These are phyloP conservation scores for Hucho hucho DNA, from an alignment of 2,113 vertebrate genomes.

Conservation along the genomic window DNA sequence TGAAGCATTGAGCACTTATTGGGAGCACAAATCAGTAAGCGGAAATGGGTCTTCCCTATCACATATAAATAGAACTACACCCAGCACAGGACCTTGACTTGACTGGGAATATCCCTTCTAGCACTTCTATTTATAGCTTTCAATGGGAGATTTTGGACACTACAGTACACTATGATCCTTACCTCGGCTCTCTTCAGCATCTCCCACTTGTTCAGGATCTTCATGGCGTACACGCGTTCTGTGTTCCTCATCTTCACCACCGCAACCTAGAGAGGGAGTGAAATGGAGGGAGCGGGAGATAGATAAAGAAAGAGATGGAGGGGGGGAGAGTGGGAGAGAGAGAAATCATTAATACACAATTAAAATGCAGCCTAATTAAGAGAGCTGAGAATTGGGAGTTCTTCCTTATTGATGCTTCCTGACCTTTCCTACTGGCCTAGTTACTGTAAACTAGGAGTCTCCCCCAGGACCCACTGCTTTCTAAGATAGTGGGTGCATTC, in stretches of 20 bases:
- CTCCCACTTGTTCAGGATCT: conserved; percentile 99
- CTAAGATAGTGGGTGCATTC: conserved; percentile 17
- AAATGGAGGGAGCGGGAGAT: not conserved
- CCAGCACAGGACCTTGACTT: too few relatives aligned
- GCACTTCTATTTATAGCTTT: not conserved
- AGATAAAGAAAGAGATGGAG: not conserved
- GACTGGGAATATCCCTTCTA: too few relatives aligned
- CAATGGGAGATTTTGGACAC: too few relatives aligned
- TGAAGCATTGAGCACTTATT: too few relatives aligned
- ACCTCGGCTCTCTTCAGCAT: conserved; percentile 98
- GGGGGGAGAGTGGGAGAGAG: not conserved
- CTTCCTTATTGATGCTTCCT: conserved; percentile 17
- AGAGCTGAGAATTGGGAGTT: not conserved
- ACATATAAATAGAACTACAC: too few relatives aligned
- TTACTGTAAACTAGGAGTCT: conserved; percentile 5
- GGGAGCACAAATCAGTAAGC: too few relatives aligned
- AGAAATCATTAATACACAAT: not conserved
- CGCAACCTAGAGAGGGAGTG: conserved; percentile 75
- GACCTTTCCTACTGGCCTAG: conserved; percentile 21
- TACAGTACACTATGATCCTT: conserved; percentile 29
- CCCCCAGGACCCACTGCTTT: conserved; percentile 5
- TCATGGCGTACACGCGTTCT: conserved; percentile 97
- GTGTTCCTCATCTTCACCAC: conserved; percentile 98
- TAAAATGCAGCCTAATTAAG: conserved; percentile 13
- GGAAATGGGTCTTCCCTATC: too few relatives aligned